Base-by-base conservation (phyloP, 1,140 invertebrate genomes). In the Brachionus asplanchnoidis region DNA sequence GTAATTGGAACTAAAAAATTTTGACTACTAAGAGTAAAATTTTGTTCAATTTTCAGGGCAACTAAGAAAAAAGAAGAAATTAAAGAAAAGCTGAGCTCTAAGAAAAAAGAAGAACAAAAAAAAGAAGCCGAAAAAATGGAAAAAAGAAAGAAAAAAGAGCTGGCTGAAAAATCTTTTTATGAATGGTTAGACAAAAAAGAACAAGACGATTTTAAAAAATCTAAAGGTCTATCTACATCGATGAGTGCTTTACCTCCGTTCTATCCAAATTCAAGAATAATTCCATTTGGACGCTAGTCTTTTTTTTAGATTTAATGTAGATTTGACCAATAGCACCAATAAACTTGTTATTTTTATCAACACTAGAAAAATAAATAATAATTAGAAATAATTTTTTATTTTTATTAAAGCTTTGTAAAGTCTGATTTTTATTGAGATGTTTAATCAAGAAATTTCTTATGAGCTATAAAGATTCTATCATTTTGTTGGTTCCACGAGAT, bases 101-200 rank as follows among this genome's bases (percentile, higher is more conserved):
- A 82, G 36, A 44, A 82, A 65, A 56, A 60, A 60, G 28, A 82
- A 44, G 79, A 82, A 26, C 66, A 36, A 36, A n/a, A 40, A 42
- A 82, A 82, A 65, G 50, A 82, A 32, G 8, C 40, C 14, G 53
- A 23, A 46, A 42, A 82, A 82, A 23, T 40, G 9, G 79, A 82
- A 44, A 82, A 82, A 65, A 36, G n/a, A 28, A 82, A 82, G 20
- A 82, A 82, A 65, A 60, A 68, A 46, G 65, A 82, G 5, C 23
- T 82, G 0, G 79, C 79, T 23, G 17, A 82, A 17, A 42, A 44
- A 40, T 60, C 79, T 20, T 82, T 23, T 44, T 65, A 65, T 28
- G 79, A 82, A 65, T 82, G 79, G 79, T 23, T 82, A 20, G 79
- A 82, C 28, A 82, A 82, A 68, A 82, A 82, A 23, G 79, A 82